Evolutionary conservation across 2,888 invertebrate species (phyloP), one percentile per base, ranked within the genome.

Genomic region (Pedicia rivosa): DNA sequence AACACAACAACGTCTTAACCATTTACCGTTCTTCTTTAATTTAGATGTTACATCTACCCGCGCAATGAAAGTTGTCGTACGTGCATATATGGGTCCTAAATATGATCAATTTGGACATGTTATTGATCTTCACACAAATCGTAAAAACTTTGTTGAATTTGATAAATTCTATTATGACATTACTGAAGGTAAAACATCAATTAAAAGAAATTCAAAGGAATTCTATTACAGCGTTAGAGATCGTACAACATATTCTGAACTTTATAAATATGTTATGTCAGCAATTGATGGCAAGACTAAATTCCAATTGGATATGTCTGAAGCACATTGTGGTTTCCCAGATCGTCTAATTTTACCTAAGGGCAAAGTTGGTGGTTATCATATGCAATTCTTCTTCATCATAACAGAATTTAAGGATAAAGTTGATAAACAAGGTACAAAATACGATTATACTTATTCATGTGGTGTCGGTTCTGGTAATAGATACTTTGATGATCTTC

Each of bases 21-120:
- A 79, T 62, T 70, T 76, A 42, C 66, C 69, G 3, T 82, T 79
- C 65, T 64, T 62, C 38, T 65, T 74, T 43, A 65, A 64, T 40
- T 56, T 78, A 44, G 61, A 68, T 28, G 57, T 80, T 14, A 65
- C 66, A 37, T 68, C 77, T 38, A 70, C 75, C 35, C 65, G 68
- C 43, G 58, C 64, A 7, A 59, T 59, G 25, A 66, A 72, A 41
- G 74, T 69, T 3, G 63, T 68, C 10, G 55, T 80, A 38, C 72
- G 72, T 46, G 57, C 77, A 16, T 81, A 73, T 66, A 48, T 79
- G 25, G 79, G 75, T 43, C 80, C 80, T 6, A 78, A 76, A 56
- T 73, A 70, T 50, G 72, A 77, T 49, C 62, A 66, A 44, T 47
- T 17, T 39, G 67, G 68, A 22, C 54, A 66, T 17, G 33, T 49